These are phyloP conservation scores for Stichodactyla helianthus DNA, from an alignment of 64 coral and sea anemone species.

Conservation along the genomic window DNA sequence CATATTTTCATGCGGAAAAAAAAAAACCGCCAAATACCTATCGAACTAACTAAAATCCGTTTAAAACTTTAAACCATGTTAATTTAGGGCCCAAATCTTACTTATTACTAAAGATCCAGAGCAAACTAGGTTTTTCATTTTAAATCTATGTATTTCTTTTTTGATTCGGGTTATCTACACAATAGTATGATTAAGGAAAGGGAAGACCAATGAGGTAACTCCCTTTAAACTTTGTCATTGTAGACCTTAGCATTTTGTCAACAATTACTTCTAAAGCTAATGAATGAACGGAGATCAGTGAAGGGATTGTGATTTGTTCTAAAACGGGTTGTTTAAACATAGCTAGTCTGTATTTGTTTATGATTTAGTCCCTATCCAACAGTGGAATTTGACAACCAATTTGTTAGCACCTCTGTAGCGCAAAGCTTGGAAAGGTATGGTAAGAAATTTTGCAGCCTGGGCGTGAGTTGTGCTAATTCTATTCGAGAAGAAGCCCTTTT, in stretches of 20 bases:
- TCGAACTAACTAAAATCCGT: background rate
- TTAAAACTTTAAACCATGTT: slow-evolving; percentile 23
- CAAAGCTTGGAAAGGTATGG: slow-evolving; percentile 7
- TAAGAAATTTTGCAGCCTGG: background rate
- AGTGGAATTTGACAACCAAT: slow-evolving; percentile 30
- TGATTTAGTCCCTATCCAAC: background rate
- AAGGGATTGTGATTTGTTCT: slow-evolving; percentile 37
- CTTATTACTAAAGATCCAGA: slow-evolving; percentile 1
- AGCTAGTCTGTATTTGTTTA: slow-evolving; percentile 42
- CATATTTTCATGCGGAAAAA: slow-evolving; percentile 1
- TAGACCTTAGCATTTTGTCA: slow-evolving; percentile 52
- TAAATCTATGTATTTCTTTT: background rate
- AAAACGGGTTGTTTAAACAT: slow-evolving; percentile 56
- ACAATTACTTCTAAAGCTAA: slow-evolving; percentile 52
- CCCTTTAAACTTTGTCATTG: slow-evolving; percentile 36
- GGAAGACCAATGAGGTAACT: slow-evolving; percentile 42
- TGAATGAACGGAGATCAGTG: slow-evolving; percentile 21
- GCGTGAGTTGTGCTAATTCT: background rate
- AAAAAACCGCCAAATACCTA: slow-evolving; percentile 12
- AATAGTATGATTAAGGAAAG: background rate
- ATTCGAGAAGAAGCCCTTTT: background rate
- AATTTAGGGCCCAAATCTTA: slow-evolving; percentile 14
- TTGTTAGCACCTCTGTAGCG: slow-evolving; percentile 17
- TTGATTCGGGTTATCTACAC: background rate
- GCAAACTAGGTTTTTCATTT: slow-evolving; percentile 2